Percentiles rank a stretch among this genome's conserved stretches.
Conservation (phyloP, 2,797 vertebrate species). For the Rhynchonycteris naso region DNA sequence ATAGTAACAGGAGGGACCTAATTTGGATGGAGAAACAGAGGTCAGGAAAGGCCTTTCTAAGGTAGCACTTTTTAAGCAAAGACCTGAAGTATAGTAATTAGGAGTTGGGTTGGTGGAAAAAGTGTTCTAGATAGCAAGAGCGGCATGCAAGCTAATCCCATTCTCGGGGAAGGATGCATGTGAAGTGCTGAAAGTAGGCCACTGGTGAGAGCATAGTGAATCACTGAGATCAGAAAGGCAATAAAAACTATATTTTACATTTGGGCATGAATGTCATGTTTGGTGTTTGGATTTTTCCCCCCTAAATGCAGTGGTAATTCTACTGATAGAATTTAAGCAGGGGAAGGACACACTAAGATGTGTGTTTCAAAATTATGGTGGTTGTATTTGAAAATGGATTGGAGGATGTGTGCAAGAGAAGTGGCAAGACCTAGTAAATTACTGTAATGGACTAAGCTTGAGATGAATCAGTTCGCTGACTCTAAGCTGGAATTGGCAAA, state of each 20-base stretch:
- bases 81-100: neutral
- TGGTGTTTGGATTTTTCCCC: neutral
- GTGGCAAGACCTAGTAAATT: neutral
- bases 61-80: neutral
- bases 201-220: neutral
- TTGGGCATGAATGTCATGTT: neutral
- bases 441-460: neutral
- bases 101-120: neutral
- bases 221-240: neutral
- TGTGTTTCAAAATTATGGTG: slow-evolving; percentile 7
- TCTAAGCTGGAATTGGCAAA: neutral
- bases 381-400: neutral
- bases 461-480: neutral
- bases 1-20: neutral
- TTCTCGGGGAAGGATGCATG: neutral
- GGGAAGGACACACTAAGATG: neutral
- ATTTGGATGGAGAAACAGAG: neutral
- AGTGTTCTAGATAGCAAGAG: neutral
- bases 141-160: neutral
- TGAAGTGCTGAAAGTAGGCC: neutral
- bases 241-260: neutral
- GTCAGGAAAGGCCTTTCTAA: slow-evolving; percentile 15
- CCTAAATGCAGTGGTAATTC: neutral
- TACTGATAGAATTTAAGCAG: neutral
- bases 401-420: neutral